phyloP scores from a whole-genome alignment of 2,888 invertebrate genomes.

The Caenorhabditis virilis region DNA sequence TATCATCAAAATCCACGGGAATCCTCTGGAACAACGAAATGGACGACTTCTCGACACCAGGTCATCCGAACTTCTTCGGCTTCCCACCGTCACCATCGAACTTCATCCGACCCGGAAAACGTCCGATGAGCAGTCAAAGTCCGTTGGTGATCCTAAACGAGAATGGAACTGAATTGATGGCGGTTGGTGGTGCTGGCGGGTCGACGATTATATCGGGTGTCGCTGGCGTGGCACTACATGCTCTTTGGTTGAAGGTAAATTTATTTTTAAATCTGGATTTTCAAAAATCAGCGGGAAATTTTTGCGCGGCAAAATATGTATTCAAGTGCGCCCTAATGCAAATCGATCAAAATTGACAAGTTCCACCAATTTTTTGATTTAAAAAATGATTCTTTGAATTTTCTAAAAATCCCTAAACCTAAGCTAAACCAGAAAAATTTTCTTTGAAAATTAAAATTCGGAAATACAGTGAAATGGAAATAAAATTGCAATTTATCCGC shows the following conservation, averaged over 20 bases:
- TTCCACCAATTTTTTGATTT: not conserved
- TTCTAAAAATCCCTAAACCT: too few relatives aligned
- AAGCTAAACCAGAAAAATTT: too few relatives aligned
- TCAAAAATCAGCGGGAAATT: too few relatives aligned
- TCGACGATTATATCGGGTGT: constrained; percentile 65
- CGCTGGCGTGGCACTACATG: constrained; percentile 56
- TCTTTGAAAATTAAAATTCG: too few relatives aligned
- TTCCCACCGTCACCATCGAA: constrained; percentile 80
- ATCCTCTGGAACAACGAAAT: constrained; percentile 89
- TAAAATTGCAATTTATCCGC: too few relatives aligned
- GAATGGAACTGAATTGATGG: constrained; percentile 75
- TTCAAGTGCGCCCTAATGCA: too few relatives aligned
- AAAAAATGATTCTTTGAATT: too few relatives aligned
- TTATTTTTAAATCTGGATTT: too few relatives aligned
- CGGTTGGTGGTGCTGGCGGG: constrained; percentile 66
- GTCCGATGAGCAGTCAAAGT: constrained; percentile 88
- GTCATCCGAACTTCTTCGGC: constrained; percentile 69
- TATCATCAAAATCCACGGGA: constrained; percentile 80
- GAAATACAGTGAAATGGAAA: too few relatives aligned
- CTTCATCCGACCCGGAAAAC: constrained; percentile 80
- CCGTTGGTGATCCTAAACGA: constrained; percentile 80
- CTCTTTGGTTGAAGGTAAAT: constrained; percentile 45
- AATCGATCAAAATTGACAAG: too few relatives aligned
- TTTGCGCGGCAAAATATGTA: too few relatives aligned
- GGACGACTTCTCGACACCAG: constrained; percentile 85